These are phyloP conservation scores for Panopea generosa DNA, from an alignment of 2,888 invertebrate genomes.

Conservation along the genomic window DNA sequence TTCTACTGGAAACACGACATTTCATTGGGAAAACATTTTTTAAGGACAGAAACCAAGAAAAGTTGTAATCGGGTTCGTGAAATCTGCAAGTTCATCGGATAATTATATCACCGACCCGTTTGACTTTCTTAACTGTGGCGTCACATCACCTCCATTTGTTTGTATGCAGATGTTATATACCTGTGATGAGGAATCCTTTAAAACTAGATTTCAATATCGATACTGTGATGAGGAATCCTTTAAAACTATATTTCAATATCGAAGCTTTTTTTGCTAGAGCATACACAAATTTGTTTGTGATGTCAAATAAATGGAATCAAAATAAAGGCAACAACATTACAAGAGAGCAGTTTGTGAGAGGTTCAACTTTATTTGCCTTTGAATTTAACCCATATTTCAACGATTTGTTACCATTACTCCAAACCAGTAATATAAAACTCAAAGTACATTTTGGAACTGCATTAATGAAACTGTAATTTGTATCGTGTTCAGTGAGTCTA, in stretches of 20 bases:
- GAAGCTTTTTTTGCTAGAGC: not conserved
- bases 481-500: constrained; percentile 30
- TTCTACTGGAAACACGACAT: constrained; percentile 9
- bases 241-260: constrained; percentile 16
- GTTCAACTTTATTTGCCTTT: constrained; percentile 19
- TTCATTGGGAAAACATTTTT: constrained; percentile 22
- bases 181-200: too few species aligned
- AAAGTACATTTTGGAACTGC: constrained; percentile 27
- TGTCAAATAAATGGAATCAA: constrained; percentile 18
- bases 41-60: constrained; percentile 18
- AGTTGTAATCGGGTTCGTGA: constrained; percentile 13
- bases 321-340: constrained; percentile 6
- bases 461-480: constrained; percentile 24
- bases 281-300: constrained; percentile 16
- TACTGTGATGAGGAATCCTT: constrained; percentile 21
- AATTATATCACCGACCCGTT: constrained; percentile 13
- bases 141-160: constrained; percentile 15
- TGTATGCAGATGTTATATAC: constrained; percentile 29
- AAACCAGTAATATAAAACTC: constrained; percentile 24
- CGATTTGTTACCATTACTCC: constrained; percentile 5
- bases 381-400: constrained; percentile 1
- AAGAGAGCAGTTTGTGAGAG: too few species aligned
- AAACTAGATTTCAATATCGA: too few species aligned
- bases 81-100: constrained; percentile 5
- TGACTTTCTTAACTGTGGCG: constrained; percentile 18